Percentiles rank a stretch among this genome's conserved stretches.
Conservation (phyloP, 2,797 vertebrate species). For the Cyclura pinguis region DNA sequence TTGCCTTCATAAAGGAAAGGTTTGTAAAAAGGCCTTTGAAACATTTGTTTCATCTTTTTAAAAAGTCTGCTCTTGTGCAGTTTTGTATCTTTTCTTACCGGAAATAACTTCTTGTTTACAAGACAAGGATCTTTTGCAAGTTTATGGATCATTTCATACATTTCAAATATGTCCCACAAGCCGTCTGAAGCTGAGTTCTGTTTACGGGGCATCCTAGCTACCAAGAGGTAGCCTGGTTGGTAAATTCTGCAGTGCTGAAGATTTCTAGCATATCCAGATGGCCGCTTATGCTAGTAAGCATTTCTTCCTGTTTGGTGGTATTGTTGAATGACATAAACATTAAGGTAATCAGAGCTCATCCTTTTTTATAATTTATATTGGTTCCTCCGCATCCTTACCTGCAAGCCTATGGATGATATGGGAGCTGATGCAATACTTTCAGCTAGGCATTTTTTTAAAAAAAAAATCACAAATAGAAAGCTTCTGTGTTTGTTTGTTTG, state of each 20-base stretch:
- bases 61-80: not conserved
- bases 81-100: not conserved
- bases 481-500: too few relatives aligned
- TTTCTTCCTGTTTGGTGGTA: not conserved
- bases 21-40: not conserved
- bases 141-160: slow-evolving; percentile 1
- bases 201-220: not conserved
- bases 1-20: slow-evolving; percentile 24
- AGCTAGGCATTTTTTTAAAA: too few relatives aligned
- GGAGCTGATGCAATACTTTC: too few relatives aligned
- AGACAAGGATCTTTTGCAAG: not conserved
- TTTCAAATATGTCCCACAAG: not conserved
- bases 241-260: not conserved
- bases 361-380: not conserved
- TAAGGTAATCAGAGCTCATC: not conserved
- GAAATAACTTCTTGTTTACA: not conserved
- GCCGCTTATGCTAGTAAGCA: not conserved
- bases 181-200: not conserved
- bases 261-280: not conserved
- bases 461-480: too few relatives aligned
- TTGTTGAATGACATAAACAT: slow-evolving; percentile 5
- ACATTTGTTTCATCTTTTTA: not conserved
- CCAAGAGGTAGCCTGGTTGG: not conserved
- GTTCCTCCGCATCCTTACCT: not conserved
- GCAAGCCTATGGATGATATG: not conserved